Base-by-base conservation (phyloP, 2,888 invertebrate species). In the Dryadula phaetusa region DNA sequence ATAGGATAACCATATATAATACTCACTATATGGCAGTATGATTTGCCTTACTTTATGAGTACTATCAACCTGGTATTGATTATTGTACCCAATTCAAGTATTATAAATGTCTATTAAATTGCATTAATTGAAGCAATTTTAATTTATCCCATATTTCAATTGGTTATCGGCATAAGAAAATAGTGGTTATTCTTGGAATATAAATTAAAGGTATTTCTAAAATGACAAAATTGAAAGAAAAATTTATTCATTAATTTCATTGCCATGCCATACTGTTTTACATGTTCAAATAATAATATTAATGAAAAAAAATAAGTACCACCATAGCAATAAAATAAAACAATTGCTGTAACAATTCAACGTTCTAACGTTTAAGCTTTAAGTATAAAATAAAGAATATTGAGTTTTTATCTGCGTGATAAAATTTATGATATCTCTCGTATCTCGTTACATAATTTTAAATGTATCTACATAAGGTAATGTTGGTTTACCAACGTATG, bases 1-100 rank as follows among this genome's bases (percentile, higher is more conserved):
- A 54, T 37, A 40, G n/a, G 32, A 47, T 65, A 49, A 42, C 42
- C 18, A n/a, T n/a, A n/a, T n/a, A n/a, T n/a, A n/a, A n/a, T n/a
- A n/a, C n/a, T n/a, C n/a, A n/a, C n/a, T 40, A 25, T 52, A 62
- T 52, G 49, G 34, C 37, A 52, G 37, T 52, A 62, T 40, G 49
- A 52, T 62, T 60, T 60, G 44, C 49, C 28, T 62, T 28, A 49
- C 20, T 62, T 52, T 52, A 62, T 52, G 62, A 52, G 28, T 22
- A 18, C 37, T 12, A 62, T 62, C 52, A 52, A 40, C 37, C 46
- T 60, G 20, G 25, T 60, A 60, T 60, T 60, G 44, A 60, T 46
- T 32, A 60, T 60, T 60, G 18, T 46, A 46, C 28, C 18, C 14
- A 44, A 60, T 60, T 44, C 1, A 60, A 46, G 28, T 28, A 42